Base-by-base conservation (phyloP, 2,888 invertebrate genomes). In the Linyphia triangularis region DNA sequence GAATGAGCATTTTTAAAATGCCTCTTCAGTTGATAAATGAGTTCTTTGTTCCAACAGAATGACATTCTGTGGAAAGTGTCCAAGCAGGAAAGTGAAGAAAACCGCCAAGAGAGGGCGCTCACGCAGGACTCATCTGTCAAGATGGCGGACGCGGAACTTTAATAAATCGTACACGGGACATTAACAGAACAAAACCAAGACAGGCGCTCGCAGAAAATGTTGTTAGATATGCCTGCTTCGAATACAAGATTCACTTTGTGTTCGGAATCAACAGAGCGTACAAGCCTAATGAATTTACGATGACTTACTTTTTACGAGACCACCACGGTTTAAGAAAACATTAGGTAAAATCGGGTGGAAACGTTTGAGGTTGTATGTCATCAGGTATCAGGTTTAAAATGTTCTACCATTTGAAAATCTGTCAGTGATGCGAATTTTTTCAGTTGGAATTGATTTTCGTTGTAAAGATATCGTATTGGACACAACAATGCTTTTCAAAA, bases 41-140 rank as follows among this genome's bases (percentile, higher is more conserved):
- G 81, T 59, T 37, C 81, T 81, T 86, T 86, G 81, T 81, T 65
- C 51, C 19, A 69, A 69, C 40, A 65, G 65, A 65, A 69, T 59
- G 78, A 85, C 78, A 85, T 79, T 81, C 81, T 65, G 81, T 86
- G 86, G 86, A 86, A 86, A 86, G 86, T 86, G 86, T 86, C 86
- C 86, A 86, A 86, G 73, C 86, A 72, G 40, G 81, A 65, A 86
- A 81, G 81, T 86, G 81, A 65, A 73, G 86, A 86, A 86, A 81
- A 63, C 19, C 33, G 13, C 40, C 86, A 65, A 24, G 19, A 86
- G 86, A 81, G 79, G 86, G 86, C 81, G 75, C 86, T 86, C 73
- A 51, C 67, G 65, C 61, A 72, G 61, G 70, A 69, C n/a, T 63
- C 78, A 78, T 85, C 86, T 75, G 86, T 86, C 86, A 86, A 81